phyloP scores from a whole-genome alignment of 2,797 vertebrate genomes.

The Merluccius polli region DNA sequence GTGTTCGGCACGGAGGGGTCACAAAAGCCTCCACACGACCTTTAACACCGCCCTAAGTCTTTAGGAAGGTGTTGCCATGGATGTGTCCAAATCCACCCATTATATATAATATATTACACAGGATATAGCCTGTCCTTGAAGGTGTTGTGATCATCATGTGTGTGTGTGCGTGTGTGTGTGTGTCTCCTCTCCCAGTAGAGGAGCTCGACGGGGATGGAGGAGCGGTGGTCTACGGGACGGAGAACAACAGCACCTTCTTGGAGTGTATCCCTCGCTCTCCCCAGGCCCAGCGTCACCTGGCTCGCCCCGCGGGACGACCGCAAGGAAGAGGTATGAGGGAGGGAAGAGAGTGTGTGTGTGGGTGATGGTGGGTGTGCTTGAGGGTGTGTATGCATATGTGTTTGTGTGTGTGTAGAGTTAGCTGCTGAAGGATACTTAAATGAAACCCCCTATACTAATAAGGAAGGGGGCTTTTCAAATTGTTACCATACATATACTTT shows the following conservation, averaged over 20 bases:
- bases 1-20: background rate
- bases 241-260: slow-evolving; percentile 93
- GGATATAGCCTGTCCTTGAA: background rate
- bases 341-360: too few species aligned
- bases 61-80: background rate
- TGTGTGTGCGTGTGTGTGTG: background rate
- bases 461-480: background rate
- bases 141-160: background rate
- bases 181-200: slow-evolving; percentile 58
- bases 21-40: background rate
- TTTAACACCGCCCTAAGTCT: background rate
- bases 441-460: background rate
- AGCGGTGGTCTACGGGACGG: slow-evolving; percentile 82
- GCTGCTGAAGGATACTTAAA: background rate
- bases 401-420: background rate
- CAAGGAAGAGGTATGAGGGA: slow-evolving; percentile 80
- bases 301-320: slow-evolving; percentile 78
- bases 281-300: slow-evolving; percentile 85
- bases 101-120: background rate
- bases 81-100: background rate
- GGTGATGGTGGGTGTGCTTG: too few species aligned
- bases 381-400: too few species aligned
- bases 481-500: background rate
- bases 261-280: slow-evolving; percentile 85
- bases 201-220: slow-evolving; percentile 69